Evolutionary conservation across 1,140 invertebrate species (phyloP), one percentile per base, ranked within the genome.

Genomic region (Bursaphelenchus mucronatus): DNA sequence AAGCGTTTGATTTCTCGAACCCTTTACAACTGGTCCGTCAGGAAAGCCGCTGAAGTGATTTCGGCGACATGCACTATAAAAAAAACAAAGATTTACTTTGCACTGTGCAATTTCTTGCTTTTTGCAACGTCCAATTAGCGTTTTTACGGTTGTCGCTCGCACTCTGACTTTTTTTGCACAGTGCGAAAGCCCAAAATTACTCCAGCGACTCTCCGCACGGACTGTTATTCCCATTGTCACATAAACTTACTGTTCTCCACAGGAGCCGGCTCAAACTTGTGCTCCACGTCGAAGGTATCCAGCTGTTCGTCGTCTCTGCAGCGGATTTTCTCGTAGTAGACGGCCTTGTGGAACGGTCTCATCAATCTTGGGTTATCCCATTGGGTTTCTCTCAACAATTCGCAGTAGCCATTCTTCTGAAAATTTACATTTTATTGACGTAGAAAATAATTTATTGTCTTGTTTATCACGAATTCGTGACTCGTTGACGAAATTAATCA

Each of bases 311-410:
- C 45, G 30, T 65, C 62, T 8, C 70, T 63, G 61, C 76, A 78
- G 10, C 69, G 64, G 46, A 79, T 78, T 46, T 79, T 80, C 61
- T 80, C 78, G 54, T 79, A 80, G 61, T 80, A 81, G 13, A 67
- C 70, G 44, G 78, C 79, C 44, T 72, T 75, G 47, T 63, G 64
- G 66, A 80, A 81, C 43, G 78, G 78, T 8, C 78, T 65, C 78
- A 80, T 80, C 39, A 81, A 59, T 30, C 70, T 65, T 9, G 78
- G 78, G 53, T 80, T 80, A 67, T 80, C 79, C 49, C 64, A 70
- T 64, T 80, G 78, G 11, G 54, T 69, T 54, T 80, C 78, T n/a
- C 56, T 63, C 46, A 80, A 54, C 43, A 80, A 50, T 55, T 80
- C 78, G 55, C 78, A 80, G 66, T 76, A 80, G 17, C 76, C 79